These are phyloP conservation scores for Crotophaga sulcirostris DNA, from an alignment of 2,113 vertebrate genomes.

Conservation along the genomic window DNA sequence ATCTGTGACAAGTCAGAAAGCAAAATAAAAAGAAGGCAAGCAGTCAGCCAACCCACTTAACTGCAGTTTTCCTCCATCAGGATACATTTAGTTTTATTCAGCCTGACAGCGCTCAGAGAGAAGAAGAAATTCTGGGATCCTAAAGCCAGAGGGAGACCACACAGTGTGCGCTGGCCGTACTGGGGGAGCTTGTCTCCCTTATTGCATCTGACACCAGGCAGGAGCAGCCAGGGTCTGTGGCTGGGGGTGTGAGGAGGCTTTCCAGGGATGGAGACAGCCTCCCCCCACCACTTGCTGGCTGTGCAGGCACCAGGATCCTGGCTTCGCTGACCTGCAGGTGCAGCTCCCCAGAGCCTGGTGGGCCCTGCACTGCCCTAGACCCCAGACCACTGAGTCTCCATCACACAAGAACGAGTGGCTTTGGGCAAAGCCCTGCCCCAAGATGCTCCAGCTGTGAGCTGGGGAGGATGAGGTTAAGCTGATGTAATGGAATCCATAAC, in stretches of 20 bases:
- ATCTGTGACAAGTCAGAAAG: conserved; percentile 16
- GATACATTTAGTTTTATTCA: conserved; percentile 56
- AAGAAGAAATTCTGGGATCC: conserved; percentile 50
- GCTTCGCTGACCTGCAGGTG: background rate
- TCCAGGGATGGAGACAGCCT: background rate
- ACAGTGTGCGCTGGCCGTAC: conserved; percentile 9
- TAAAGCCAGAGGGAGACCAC: conserved; percentile 57
- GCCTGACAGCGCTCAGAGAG: conserved; percentile 43
- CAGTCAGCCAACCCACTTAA: conserved; percentile 50
- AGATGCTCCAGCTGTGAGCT: background rate
- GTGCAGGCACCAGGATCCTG: background rate
- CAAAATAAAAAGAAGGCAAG: conserved; percentile 46
- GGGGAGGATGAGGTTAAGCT: background rate
- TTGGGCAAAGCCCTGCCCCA: background rate
- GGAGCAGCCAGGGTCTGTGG: conserved; percentile 49
- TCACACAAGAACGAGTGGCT: background rate
- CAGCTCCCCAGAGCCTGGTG: background rate
- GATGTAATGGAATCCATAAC: background rate
- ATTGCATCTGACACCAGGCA: conserved; percentile 54
- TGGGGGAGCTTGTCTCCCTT: conserved; percentile 10
- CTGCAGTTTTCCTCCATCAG: conserved; percentile 65
- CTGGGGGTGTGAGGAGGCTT: conserved; percentile 1
- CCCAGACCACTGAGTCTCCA: background rate
- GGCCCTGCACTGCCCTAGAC: background rate
- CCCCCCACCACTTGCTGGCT: accelerated